A percentile compares a stretch with the other conserved stretches of the same genome.
These are phyloP conservation scores for Archips crataeganus DNA, from an alignment of 2,888 invertebrate species.

Conservation along the genomic window DNA sequence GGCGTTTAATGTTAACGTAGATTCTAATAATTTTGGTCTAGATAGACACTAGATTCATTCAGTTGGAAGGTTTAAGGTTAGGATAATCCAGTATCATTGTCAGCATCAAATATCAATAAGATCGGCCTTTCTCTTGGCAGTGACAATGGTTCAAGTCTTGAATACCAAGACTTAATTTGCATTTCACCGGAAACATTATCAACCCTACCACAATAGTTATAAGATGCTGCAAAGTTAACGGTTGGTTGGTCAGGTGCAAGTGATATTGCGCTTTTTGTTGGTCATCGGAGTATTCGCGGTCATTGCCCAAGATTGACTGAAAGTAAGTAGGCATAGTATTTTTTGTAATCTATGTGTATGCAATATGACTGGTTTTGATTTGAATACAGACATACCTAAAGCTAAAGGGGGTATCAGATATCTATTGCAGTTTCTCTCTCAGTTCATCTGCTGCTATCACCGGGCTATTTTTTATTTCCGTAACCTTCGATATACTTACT, in stretches of 20 bases:
- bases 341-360: background rate
- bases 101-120: conserved; percentile 12
- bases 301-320: conserved; percentile 26
- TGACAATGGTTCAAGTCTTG: conserved; percentile 50
- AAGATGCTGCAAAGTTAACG: conserved; percentile 25
- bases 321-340: conserved; percentile 12
- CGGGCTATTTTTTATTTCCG: no score
- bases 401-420: background rate
- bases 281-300: conserved; percentile 47
- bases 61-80: background rate
- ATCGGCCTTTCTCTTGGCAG: conserved; percentile 54
- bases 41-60: background rate
- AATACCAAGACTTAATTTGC: conserved; percentile 25
- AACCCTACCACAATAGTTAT: conserved; percentile 20
- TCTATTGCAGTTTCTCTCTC: no score
- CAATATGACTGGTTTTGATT: background rate
- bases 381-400: background rate
- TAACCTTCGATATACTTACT: no score
- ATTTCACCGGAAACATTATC: background rate
- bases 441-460: no score
- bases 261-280: conserved; percentile 49
- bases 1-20: background rate
- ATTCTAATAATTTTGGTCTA: background rate
- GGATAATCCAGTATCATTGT: background rate
- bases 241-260: conserved; percentile 28